phyloP scores from a whole-genome alignment of 2,113 vertebrate species.

The Catharus minimus region DNA sequence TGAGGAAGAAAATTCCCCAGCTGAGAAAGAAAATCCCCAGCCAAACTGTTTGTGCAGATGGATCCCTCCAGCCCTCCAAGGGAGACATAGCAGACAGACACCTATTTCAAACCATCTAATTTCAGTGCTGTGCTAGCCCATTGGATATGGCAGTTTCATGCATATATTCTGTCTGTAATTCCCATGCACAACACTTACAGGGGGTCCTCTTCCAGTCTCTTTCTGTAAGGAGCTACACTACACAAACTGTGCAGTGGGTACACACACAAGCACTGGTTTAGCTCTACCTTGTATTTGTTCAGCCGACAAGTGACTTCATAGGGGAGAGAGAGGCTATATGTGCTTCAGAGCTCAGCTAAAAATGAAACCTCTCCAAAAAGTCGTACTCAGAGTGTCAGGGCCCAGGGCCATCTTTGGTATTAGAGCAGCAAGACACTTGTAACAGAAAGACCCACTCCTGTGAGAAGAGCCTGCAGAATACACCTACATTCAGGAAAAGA shows the following conservation, averaged over 20 bases:
- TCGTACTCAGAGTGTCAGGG: not conserved
- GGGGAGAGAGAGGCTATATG: not conserved
- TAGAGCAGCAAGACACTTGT: not conserved
- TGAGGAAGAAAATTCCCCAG: not conserved
- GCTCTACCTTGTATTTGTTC: not conserved
- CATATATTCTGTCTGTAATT: not conserved
- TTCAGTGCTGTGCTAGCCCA: not conserved
- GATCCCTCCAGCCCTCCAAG: not conserved
- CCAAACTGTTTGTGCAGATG: not conserved
- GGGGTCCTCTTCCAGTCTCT: not conserved
- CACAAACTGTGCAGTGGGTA: not conserved
- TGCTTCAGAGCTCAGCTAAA: not conserved
- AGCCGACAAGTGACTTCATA: not conserved
- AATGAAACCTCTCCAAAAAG: not conserved
- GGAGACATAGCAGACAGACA: not conserved
- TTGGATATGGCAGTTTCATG: not conserved
- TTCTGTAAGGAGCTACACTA: not conserved
- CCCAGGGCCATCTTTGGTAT: not conserved
- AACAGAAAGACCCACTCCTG: not conserved
- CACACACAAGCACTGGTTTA: not conserved
- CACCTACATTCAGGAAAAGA: not conserved
- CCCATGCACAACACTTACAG: not conserved
- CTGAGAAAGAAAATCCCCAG: not conserved
- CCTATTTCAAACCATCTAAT: not conserved
- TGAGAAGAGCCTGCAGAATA: not conserved